phyloP scores from a whole-genome alignment of 64 coral and sea anemone species.

The Montipora efflorescens region DNA sequence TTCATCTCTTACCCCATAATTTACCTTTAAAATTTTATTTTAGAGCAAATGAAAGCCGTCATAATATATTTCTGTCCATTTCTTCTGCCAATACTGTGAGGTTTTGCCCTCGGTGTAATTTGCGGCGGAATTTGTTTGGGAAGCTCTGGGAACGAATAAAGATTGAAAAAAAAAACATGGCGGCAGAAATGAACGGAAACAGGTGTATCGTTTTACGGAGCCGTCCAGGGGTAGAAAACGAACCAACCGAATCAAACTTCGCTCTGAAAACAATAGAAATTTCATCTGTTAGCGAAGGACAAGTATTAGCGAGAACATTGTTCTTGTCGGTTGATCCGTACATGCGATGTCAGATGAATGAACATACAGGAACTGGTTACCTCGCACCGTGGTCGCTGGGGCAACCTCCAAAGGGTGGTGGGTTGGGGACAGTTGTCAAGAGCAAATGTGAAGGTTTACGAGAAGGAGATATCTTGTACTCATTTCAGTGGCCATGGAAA shows the following conservation, averaged over 20 bases:
- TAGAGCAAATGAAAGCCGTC: too few species aligned
- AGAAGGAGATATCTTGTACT: conserved; percentile 71
- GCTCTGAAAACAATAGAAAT: conserved; percentile 21
- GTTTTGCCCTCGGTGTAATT: too few species aligned
- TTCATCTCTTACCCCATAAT: too few species aligned
- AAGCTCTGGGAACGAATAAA: not conserved
- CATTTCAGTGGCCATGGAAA: conserved; percentile 71
- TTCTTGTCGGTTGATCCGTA: conserved; percentile 92
- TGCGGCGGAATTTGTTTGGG: too few species aligned
- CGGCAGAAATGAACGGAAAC: conserved; percentile 4
- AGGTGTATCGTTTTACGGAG: conserved; percentile 60
- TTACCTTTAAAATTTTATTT: too few species aligned
- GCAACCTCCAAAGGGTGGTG: conserved; percentile 36
- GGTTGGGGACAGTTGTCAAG: conserved; percentile 65
- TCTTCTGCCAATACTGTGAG: too few species aligned
- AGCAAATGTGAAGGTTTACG: conserved; percentile 52
- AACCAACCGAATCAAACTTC: conserved; percentile 76
- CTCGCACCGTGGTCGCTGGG: conserved; percentile 59
- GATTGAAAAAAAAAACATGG: conserved; percentile 26
- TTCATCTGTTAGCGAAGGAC: conserved; percentile 50
- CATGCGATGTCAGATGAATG: conserved; percentile 82
- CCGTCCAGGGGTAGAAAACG: conserved; percentile 74
- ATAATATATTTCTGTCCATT: too few species aligned
- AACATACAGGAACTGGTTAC: conserved; percentile 60
- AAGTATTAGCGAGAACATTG: conserved; percentile 76